Evolutionary conservation across 2,797 vertebrate genomes (phyloP).

Genomic region (Mareca penelope): DNA sequence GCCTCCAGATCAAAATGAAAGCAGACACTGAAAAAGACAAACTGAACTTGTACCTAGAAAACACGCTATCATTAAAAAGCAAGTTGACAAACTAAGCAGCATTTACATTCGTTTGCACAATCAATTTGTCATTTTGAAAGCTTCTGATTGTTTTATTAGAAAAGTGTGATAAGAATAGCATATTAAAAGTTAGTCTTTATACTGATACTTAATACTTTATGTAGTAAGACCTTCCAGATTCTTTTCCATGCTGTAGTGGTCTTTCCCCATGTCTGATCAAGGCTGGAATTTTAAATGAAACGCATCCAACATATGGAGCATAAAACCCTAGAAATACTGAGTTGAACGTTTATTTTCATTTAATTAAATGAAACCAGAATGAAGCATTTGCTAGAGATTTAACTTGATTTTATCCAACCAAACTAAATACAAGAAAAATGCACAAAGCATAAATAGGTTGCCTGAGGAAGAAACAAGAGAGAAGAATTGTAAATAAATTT

Average conservation of each 20-base stretch:
- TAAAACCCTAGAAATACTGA: not conserved
- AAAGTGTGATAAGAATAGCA: not conserved
- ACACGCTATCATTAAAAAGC: not conserved
- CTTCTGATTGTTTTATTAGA: not conserved
- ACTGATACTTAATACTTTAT: not conserved
- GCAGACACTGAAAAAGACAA: not conserved
- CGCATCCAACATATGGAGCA: not conserved
- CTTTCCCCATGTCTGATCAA: not conserved
- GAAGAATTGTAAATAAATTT: not conserved
- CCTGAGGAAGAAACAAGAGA: conserved; percentile 15
- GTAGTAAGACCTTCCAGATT: not conserved
- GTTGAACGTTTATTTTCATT: not conserved
- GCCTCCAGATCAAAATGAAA: not conserved
- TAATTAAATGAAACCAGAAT: not conserved
- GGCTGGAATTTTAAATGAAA: not conserved
- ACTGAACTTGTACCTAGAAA: not conserved
- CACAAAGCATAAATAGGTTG: not conserved
- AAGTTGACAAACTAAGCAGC: not conserved
- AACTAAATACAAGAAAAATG: not conserved
- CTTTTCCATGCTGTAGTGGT: not conserved
- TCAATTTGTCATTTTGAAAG: not conserved
- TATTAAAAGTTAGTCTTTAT: not conserved
- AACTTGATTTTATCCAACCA: not conserved
- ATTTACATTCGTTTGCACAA: not conserved
- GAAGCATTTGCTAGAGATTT: not conserved